Evolutionary conservation across 1,140 invertebrate species (phyloP).

Genomic region (Matsumurasca onukii): DNA sequence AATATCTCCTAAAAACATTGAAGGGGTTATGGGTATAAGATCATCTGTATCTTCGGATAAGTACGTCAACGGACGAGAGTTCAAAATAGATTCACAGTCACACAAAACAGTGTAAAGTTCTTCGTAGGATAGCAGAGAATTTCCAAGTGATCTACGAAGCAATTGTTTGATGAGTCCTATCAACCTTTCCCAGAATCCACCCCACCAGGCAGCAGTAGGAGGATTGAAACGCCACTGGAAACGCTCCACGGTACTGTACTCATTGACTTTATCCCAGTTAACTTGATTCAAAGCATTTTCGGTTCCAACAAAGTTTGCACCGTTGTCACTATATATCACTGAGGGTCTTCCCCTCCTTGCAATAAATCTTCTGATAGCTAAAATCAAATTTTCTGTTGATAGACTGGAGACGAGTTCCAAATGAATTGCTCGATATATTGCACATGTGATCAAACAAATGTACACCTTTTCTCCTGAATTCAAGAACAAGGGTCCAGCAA

Average conservation of each 20-base stretch:
- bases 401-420: constrained; percentile 44
- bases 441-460: constrained; percentile 47
- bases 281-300: constrained; percentile 34
- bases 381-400: constrained; percentile 40
- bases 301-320: constrained; percentile 45
- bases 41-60: not conserved
- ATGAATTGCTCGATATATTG: constrained; percentile 46
- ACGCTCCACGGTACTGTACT: not conserved
- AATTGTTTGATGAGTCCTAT: not conserved
- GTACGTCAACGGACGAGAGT: not conserved
- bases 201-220: not conserved
- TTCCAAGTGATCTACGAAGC: not conserved
- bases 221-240: not conserved
- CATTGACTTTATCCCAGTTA: not conserved
- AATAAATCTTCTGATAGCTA: constrained; percentile 46
- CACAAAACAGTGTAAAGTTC: not conserved
- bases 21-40: too few species aligned
- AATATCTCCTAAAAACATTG: too few species aligned
- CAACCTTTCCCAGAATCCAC: not conserved
- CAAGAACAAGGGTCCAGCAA: not conserved
- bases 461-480: constrained; percentile 40
- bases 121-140: not conserved
- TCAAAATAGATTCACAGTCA: not conserved
- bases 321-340: constrained; percentile 50
- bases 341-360: constrained; percentile 44